phyloP scores from a whole-genome alignment of 2,113 vertebrate genomes.

The Ornithorhynchus anatinus region DNA sequence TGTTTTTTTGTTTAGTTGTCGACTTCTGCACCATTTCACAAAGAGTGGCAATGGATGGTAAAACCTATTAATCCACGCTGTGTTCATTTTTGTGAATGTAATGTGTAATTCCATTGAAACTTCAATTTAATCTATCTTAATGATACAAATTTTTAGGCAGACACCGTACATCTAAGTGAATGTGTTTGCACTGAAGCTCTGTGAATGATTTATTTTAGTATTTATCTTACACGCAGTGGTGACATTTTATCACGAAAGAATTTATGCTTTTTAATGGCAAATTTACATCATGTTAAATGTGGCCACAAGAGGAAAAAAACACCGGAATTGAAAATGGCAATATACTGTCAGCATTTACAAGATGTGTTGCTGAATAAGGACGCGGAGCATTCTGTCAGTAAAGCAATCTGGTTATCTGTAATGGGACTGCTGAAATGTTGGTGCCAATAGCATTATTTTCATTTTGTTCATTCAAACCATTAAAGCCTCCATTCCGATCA shows the following conservation, averaged over 20 bases:
- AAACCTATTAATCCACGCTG: constrained; percentile 10
- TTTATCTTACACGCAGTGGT: constrained; percentile 4
- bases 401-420: neutral
- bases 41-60: neutral
- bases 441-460: neutral
- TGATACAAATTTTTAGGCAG: neutral
- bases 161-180: constrained; percentile 4
- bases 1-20: constrained; percentile 1
- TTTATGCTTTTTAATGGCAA: neutral
- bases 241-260: neutral
- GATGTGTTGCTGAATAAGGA: neutral
- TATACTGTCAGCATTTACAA: neutral
- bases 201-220: neutral
- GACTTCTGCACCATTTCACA: neutral
- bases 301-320: neutral
- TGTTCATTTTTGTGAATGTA: constrained; percentile 3
- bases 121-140: neutral
- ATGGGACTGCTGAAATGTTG: neutral
- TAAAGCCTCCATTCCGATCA: neutral
- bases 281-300: neutral
- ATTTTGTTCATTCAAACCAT: neutral
- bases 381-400: neutral
- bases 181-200: constrained; percentile 13
- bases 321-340: neutral
- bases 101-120: constrained; percentile 17